Evolutionary conservation across 2,888 invertebrate genomes (phyloP).

Genomic region (Nymphalis polychloros): DNA sequence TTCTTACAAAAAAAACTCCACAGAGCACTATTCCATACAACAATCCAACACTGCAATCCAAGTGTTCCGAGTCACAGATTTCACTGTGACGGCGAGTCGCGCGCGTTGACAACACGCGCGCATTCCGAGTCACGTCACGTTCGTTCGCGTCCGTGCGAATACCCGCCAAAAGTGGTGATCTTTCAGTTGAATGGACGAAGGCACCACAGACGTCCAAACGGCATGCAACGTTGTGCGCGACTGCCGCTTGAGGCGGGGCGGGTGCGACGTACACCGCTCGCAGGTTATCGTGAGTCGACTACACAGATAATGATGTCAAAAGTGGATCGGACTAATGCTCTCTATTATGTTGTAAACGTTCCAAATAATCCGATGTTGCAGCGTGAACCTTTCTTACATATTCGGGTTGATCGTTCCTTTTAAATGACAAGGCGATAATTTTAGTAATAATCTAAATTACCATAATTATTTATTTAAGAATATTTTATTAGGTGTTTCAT

Average conservation of each 20-base stretch:
- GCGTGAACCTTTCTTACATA: conserved; percentile 50
- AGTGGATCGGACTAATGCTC: conserved; percentile 80
- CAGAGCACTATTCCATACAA: conserved; percentile 64
- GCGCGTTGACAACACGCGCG: conserved; percentile 66
- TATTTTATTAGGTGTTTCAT: not conserved
- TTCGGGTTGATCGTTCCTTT: conserved; percentile 36
- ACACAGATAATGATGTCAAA: conserved; percentile 81
- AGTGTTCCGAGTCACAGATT: conserved; percentile 72
- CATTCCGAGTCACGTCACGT: conserved; percentile 71
- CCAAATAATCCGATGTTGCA: conserved; percentile 62
- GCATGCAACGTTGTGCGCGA: conserved; percentile 68
- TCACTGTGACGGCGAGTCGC: conserved; percentile 61
- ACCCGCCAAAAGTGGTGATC: conserved; percentile 74
- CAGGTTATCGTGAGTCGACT: conserved; percentile 79
- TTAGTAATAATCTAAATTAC: conserved; percentile 54
- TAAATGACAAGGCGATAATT: conserved; percentile 47
- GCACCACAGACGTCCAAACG: conserved; percentile 57
- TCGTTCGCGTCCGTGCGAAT: conserved; percentile 65
- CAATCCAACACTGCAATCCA: conserved; percentile 81
- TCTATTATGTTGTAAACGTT: conserved; percentile 77
- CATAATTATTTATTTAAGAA: conserved; percentile 32
- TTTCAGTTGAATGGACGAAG: conserved; percentile 50
- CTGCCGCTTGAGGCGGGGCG: conserved; percentile 60
- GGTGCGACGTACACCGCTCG: conserved; percentile 67
- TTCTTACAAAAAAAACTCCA: conserved; percentile 64